Conservation (phyloP, 2,113 vertebrate genomes). For the Sphaerodactylus townsendi region DNA sequence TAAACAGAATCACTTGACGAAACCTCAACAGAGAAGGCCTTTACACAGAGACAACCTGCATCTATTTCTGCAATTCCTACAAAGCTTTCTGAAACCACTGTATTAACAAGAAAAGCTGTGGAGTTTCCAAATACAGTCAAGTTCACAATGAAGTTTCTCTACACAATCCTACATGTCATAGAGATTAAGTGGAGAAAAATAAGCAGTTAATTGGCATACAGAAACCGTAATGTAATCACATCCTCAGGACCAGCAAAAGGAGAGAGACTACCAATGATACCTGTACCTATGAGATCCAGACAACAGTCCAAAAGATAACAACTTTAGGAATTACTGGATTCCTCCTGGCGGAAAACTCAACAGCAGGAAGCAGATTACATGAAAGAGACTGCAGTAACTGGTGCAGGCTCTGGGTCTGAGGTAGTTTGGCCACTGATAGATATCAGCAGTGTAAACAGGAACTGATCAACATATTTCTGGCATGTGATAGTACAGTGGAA, state of each 20-base stretch:
- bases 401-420: not conserved
- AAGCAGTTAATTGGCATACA: not conserved
- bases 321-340: not conserved
- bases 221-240: not conserved
- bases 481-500: not conserved
- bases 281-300: not conserved
- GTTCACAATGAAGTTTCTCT: not conserved
- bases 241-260: not conserved
- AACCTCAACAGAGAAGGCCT: not conserved
- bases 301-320: not conserved
- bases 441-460: not conserved
- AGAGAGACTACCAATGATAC: not conserved
- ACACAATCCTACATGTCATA: not conserved
- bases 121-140: not conserved
- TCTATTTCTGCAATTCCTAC: not conserved
- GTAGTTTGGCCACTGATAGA: not conserved
- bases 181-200: not conserved
- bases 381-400: not conserved
- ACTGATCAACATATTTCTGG: not conserved
- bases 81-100: not conserved
- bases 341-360: not conserved
- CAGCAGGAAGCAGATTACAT: not conserved
- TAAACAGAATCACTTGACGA: not conserved
- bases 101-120: not conserved
- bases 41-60: not conserved